Evolutionary conservation across 2,888 invertebrate species (phyloP).

Genomic region (Drosophila ustulata): DNA sequence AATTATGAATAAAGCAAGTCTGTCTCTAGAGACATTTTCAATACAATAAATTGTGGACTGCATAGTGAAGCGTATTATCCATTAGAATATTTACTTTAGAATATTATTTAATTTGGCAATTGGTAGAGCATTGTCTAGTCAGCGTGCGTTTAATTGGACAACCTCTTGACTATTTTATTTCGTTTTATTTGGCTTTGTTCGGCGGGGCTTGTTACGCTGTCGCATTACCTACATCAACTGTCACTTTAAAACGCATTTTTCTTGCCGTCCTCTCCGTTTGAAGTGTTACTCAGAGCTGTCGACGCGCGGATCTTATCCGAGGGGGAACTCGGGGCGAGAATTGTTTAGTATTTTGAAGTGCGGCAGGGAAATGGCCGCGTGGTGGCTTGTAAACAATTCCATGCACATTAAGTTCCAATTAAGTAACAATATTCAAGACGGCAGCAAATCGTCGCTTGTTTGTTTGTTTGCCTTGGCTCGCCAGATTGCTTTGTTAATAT

Average conservation of each 20-base stretch:
- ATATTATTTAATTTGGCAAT: neutral
- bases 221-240: conserved; percentile 78
- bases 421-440: conserved; percentile 69
- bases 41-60: neutral
- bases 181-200: conserved; percentile 41
- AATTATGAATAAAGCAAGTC: too few species aligned
- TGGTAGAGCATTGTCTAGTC: conserved; percentile 35
- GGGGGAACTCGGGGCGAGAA: conserved; percentile 1
- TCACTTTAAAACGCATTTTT: conserved; percentile 81
- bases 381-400: conserved; percentile 73
- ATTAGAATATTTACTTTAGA: neutral
- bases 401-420: conserved; percentile 78
- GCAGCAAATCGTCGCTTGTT: conserved; percentile 58
- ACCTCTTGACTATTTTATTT: conserved; percentile 45
- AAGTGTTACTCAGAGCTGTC: conserved; percentile 73
- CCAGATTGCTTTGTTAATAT: conserved; percentile 80
- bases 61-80: conserved; percentile 18
- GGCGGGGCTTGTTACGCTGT: conserved; percentile 72
- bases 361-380: neutral
- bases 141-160: neutral
- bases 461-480: conserved; percentile 35
- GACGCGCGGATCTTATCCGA: conserved; percentile 60
- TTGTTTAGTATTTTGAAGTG: conserved; percentile 1
- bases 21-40: too few species aligned
- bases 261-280: conserved; percentile 41